A percentile compares a stretch with the other conserved stretches of the same genome.
Evolutionary conservation across 2,113 vertebrate genomes (phyloP).

Genomic region (Amazona guildingii): DNA sequence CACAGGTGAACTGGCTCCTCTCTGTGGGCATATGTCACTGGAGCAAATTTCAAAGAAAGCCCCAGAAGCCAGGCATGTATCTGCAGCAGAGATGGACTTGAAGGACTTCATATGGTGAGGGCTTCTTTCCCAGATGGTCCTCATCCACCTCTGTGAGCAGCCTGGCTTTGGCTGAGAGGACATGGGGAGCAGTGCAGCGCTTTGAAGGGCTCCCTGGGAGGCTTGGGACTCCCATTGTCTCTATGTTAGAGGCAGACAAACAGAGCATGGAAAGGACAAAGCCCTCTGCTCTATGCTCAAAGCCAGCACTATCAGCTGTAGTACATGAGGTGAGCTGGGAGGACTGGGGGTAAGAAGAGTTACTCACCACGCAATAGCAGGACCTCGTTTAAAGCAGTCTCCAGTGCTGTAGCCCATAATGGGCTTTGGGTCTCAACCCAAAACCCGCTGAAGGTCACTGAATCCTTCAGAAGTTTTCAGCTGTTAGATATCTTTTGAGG

Average conservation of each 20-base stretch:
- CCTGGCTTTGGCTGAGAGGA: background rate
- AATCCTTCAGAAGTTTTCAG: background rate
- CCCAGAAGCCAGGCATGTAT: background rate
- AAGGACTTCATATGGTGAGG: background rate
- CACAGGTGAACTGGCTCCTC: background rate
- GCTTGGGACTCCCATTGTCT: background rate
- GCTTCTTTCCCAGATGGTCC: background rate
- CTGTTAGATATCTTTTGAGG: background rate
- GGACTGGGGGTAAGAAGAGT: background rate
- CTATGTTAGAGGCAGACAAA: rapidly evolving
- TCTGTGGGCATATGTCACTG: rapidly evolving
- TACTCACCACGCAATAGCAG: background rate
- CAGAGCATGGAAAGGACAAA: background rate
- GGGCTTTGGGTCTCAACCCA: background rate
- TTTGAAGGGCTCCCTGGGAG: background rate
- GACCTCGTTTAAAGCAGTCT: rapidly evolving
- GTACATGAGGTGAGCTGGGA: background rate
- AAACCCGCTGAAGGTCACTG: background rate
- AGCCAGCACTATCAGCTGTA: background rate
- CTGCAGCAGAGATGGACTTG: background rate
- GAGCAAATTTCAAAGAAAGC: background rate
- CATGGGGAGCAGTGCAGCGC: background rate
- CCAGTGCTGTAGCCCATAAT: background rate
- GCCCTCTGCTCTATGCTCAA: rapidly evolving
- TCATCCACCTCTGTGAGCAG: rapidly evolving